phyloP scores from a whole-genome alignment of 2,797 vertebrate species.

The Thaleichthys pacificus region DNA sequence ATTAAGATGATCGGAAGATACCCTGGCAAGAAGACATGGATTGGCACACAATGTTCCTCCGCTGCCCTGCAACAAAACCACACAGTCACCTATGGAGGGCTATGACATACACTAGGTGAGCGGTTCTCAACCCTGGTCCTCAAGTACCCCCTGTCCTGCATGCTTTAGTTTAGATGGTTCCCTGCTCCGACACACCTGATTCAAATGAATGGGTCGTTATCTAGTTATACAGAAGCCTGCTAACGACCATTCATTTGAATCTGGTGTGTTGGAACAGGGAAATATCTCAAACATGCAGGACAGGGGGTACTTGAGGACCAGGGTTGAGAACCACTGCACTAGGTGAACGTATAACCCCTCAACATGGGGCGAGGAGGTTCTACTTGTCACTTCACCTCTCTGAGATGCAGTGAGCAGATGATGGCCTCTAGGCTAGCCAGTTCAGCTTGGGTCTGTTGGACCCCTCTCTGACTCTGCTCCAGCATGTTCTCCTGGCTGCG shows the following conservation, averaged over 20 bases:
- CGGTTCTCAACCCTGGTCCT: no score
- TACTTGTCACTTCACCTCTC: conserved; percentile 39
- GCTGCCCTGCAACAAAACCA: conserved; percentile 41
- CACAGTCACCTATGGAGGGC: background rate
- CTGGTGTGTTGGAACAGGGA: no score
- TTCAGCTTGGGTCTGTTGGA: conserved; percentile 67
- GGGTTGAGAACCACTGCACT: no score
- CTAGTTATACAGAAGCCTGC: no score
- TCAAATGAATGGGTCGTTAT: no score
- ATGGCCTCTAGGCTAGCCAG: conserved; percentile 71
- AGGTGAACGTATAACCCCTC: background rate
- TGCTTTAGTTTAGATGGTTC: no score
- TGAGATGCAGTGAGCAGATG: conserved; percentile 66
- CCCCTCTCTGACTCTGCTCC: conserved; percentile 66
- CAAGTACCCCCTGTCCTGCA: no score
- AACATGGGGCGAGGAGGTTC: background rate
- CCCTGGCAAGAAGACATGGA: conserved; percentile 40
- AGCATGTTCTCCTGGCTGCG: conserved; percentile 65
- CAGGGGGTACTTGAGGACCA: no score
- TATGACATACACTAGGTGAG: no score
- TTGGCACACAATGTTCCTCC: conserved; percentile 42
- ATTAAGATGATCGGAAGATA: conserved; percentile 22
- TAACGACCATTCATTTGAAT: no score
- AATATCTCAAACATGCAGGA: no score
- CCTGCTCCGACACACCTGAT: no score